Evolutionary conservation across 2,797 vertebrate species (phyloP).

Genomic region (Manis pentadactyla): DNA sequence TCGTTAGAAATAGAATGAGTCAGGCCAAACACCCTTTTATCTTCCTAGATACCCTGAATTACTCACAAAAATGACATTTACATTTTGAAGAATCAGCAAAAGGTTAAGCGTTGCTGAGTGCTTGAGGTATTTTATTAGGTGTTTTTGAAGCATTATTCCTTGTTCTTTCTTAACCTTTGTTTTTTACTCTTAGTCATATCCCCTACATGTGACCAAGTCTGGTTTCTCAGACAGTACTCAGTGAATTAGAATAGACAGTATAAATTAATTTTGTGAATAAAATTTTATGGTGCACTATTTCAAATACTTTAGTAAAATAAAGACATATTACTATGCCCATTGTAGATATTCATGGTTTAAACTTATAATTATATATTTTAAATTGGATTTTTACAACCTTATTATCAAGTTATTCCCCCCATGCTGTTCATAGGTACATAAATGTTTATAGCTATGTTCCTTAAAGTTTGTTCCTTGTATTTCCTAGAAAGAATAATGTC

Average conservation of each 20-base stretch:
- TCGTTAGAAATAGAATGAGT: background rate
- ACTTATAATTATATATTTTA: conserved; percentile 74
- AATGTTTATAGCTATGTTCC: conserved; percentile 72
- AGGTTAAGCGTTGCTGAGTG: conserved; percentile 42
- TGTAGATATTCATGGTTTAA: conserved; percentile 73
- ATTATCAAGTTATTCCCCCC: conserved; percentile 75
- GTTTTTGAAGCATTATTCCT: conserved; percentile 12
- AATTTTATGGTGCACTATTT: conserved; percentile 79
- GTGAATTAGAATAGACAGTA: conserved; percentile 72
- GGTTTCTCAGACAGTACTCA: conserved; percentile 53
- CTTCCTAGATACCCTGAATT: background rate
- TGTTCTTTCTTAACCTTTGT: conserved; percentile 55
- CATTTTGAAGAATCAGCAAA: conserved; percentile 21
- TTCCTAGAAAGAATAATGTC: conserved; percentile 69
- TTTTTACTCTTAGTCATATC: conserved; percentile 62
- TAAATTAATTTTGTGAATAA: conserved; percentile 81
- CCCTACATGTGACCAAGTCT: conserved; percentile 37
- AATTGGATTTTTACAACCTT: conserved; percentile 73
- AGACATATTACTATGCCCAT: conserved; percentile 72
- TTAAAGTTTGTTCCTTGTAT: conserved; percentile 57
- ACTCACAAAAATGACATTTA: background rate
- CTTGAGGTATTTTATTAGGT: conserved; percentile 1
- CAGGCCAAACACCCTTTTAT: background rate
- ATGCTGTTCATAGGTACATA: conserved; percentile 75
- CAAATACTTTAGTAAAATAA: conserved; percentile 78